Conservation (phyloP, 92 coral and sea anemone species). For the Phenganax marumi region DNA sequence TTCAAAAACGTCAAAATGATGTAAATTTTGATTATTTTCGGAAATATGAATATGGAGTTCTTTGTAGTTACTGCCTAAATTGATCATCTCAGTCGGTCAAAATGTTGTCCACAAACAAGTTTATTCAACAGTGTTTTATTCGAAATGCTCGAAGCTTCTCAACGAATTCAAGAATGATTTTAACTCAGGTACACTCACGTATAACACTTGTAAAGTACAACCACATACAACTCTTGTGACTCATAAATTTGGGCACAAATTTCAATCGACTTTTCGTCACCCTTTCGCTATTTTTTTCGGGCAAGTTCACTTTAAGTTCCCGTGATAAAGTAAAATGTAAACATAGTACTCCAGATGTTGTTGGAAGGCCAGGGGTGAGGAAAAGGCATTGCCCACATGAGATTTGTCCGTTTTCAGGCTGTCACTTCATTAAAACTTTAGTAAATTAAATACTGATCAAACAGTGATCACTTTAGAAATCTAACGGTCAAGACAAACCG, state of each 20-base stretch:
- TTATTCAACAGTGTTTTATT: neutral
- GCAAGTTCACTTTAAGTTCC: neutral
- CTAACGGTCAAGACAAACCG: neutral
- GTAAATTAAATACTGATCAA: neutral
- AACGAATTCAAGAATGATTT: neutral
- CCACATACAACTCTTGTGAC: too few species aligned
- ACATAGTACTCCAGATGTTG: neutral
- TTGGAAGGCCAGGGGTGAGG: neutral
- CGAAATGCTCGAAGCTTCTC: neutral
- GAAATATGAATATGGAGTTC: too few species aligned
- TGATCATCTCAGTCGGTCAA: neutral
- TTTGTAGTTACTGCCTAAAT: slow-evolving; percentile 8
- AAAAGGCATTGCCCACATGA: too few species aligned
- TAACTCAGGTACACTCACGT: neutral
- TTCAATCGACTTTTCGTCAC: too few species aligned
- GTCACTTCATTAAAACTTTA: too few species aligned
- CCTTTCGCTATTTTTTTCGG: too few species aligned
- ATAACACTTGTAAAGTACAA: neutral
- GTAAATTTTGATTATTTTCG: too few species aligned
- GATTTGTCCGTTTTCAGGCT: too few species aligned
- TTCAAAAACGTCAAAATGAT: too few species aligned
- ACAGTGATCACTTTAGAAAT: neutral
- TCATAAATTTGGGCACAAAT: too few species aligned
- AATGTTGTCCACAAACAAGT: neutral
- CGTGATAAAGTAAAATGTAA: neutral